Evolutionary conservation across 2,888 invertebrate species (phyloP).

Genomic region (Parelbella ahira): DNA sequence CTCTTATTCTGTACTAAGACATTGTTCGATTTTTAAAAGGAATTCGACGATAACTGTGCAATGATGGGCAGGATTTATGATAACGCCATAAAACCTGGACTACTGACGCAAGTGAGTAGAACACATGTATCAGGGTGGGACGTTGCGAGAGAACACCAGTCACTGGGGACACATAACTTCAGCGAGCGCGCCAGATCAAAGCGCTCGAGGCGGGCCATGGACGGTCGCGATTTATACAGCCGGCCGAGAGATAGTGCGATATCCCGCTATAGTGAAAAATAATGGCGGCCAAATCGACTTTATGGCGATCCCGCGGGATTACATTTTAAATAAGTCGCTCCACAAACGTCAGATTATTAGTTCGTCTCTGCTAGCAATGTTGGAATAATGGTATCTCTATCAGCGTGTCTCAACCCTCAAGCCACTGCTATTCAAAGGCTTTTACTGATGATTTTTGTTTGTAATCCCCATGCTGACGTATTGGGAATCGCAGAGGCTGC

Average conservation of each 20-base stretch:
- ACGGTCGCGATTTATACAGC: constrained; percentile 57
- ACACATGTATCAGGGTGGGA: constrained; percentile 37
- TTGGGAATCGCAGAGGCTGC: too few species aligned
- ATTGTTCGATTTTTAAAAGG: too few species aligned
- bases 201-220: constrained; percentile 53
- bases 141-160: constrained; percentile 31
- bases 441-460: too few species aligned
- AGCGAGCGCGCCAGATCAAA: constrained; percentile 61
- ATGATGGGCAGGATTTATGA: too few species aligned
- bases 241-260: constrained; percentile 40
- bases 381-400: too few species aligned
- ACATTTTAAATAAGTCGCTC: constrained; percentile 23
- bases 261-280: constrained; percentile 56
- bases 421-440: too few species aligned
- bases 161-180: constrained; percentile 73
- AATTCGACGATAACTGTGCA: too few species aligned
- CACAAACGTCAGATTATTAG: too few species aligned
- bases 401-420: too few species aligned
- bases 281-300: constrained; percentile 51
- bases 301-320: constrained; percentile 31
- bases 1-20: too few species aligned
- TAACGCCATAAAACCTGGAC: constrained; percentile 11
- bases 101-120: constrained; percentile 28
- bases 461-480: too few species aligned
- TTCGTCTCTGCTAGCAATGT: too few species aligned